phyloP scores from a whole-genome alignment of 2,113 vertebrate genomes.

The Procavia capensis region DNA sequence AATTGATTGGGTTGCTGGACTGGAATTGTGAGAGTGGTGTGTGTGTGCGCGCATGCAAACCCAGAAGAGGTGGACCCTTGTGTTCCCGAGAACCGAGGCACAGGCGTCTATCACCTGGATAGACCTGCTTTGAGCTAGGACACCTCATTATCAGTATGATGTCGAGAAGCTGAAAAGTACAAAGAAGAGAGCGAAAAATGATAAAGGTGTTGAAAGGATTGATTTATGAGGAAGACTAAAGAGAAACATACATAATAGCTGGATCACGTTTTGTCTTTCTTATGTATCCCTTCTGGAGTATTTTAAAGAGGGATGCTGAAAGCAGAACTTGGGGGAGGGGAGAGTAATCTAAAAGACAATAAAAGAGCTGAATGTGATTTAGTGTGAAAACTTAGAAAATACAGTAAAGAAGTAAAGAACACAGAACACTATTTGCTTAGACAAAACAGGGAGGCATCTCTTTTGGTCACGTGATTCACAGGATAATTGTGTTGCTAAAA shows the following conservation, averaged over 20 bases:
- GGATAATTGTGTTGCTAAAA: neutral
- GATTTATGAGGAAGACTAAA: neutral
- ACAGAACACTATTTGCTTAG: neutral
- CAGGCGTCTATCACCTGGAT: neutral
- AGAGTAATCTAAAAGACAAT: neutral
- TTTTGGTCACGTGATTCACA: neutral
- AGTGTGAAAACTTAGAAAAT: neutral
- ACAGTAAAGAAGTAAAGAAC: neutral
- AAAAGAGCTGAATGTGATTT: neutral
- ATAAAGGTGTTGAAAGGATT: neutral
- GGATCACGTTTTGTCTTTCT: neutral
- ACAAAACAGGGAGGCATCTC: neutral
- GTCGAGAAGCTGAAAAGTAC: conserved; percentile 4
- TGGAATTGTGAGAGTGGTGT: neutral
- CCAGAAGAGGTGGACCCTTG: neutral
- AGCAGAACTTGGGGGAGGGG: neutral
- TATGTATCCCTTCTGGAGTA: neutral
- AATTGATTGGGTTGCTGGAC: neutral
- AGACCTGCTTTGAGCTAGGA: accelerated
- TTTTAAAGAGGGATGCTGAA: neutral
- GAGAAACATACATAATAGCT: neutral
- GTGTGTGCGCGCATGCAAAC: neutral
- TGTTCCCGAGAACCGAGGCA: neutral
- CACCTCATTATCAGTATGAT: neutral
- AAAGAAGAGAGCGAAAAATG: neutral